These are phyloP conservation scores for Choloepus didactylus DNA, from an alignment of 2,797 vertebrate species.

Conservation along the genomic window DNA sequence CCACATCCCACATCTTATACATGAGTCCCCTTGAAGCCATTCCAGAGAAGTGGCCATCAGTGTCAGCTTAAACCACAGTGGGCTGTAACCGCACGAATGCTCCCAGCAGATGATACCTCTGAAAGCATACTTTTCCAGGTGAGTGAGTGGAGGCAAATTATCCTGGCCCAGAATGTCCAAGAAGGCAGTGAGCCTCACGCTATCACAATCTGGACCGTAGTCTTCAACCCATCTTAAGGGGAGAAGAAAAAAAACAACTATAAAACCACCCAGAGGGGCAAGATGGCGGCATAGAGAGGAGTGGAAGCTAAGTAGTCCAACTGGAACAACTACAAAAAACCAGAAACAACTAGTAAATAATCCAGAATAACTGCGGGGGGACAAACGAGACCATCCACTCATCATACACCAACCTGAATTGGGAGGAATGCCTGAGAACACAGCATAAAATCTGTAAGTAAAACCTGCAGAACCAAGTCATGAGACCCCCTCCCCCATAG, in stretches of 20 bases:
- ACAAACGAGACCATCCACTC: too few species aligned
- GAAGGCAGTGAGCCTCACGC: slow-evolving; percentile 94
- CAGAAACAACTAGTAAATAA: too few species aligned
- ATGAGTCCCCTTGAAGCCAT: background rate
- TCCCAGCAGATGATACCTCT: slow-evolving; percentile 91
- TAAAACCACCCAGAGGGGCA: background rate
- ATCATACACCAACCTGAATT: too few species aligned
- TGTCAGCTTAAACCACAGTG: background rate
- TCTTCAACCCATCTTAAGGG: slow-evolving; percentile 94
- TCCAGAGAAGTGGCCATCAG: background rate
- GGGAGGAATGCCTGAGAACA: too few species aligned
- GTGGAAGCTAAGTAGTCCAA: too few species aligned
- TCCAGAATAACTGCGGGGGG: too few species aligned
- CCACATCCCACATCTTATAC: accelerated
- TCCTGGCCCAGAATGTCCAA: slow-evolving; percentile 94
- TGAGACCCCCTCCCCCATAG: too few species aligned
- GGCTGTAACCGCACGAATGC: accelerated
- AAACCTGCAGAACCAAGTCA: too few species aligned
- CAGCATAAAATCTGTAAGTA: too few species aligned
- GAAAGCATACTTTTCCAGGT: slow-evolving; percentile 95
- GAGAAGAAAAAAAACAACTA: background rate
- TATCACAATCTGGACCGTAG: slow-evolving; percentile 93
- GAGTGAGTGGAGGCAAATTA: slow-evolving; percentile 92
- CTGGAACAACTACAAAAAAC: too few species aligned
- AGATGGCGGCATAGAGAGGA: too few species aligned